phyloP scores from a whole-genome alignment of 2,113 vertebrate genomes.

The Python bivittatus region DNA sequence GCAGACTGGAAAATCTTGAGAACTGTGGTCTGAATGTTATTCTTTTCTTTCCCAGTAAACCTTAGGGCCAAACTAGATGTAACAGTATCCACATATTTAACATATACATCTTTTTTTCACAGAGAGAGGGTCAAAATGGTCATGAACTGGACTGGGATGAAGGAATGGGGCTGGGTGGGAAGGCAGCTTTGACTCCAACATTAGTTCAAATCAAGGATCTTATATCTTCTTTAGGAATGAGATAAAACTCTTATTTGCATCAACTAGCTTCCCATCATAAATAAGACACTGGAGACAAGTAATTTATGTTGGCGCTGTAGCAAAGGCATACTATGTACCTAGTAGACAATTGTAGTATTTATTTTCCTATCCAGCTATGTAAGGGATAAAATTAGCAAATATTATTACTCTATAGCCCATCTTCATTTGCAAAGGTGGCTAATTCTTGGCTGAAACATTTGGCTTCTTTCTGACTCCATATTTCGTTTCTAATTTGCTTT shows the following conservation, averaged over 20 bases:
- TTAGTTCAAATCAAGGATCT: background rate
- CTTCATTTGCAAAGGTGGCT: no score
- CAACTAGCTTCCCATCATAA: background rate
- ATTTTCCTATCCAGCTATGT: background rate
- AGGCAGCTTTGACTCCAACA: background rate
- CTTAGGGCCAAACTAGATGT: background rate
- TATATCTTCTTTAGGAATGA: background rate
- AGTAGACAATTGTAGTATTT: no score
- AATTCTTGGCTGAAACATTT: no score
- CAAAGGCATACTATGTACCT: background rate
- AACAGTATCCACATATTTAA: no score
- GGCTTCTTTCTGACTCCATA: background rate
- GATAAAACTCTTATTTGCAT: background rate
- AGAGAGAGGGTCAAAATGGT: background rate
- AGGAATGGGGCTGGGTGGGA: background rate
- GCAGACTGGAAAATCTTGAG: background rate
- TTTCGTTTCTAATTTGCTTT: background rate
- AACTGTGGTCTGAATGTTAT: background rate
- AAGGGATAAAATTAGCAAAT: background rate
- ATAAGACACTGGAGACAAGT: background rate
- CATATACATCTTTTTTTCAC: background rate
- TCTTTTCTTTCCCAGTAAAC: background rate
- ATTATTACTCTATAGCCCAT: background rate
- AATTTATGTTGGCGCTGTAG: background rate
- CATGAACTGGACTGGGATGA: background rate